Evolutionary conservation across 2,888 invertebrate species (phyloP).

Genomic region (Parnassius orleans): DNA sequence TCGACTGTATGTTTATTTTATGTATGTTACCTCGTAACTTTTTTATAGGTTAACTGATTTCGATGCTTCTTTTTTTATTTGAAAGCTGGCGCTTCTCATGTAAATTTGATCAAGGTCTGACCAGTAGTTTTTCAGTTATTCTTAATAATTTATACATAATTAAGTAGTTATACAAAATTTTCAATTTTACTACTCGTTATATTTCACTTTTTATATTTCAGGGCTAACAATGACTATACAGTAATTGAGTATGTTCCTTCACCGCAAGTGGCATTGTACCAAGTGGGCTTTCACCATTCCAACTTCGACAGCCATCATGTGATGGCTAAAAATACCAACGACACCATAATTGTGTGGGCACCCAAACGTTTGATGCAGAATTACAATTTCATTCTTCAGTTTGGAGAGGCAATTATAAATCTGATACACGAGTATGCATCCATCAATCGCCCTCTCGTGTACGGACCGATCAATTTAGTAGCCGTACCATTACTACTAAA

Average conservation of each 20-base stretch:
- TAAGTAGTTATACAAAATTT: too few relatives aligned
- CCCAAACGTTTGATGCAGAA: constrained; percentile 45
- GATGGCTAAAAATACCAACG: constrained; percentile 46
- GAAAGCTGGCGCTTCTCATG: too few relatives aligned
- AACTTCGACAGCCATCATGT: constrained; percentile 44
- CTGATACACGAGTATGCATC: constrained; percentile 56
- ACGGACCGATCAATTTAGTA: constrained; percentile 65
- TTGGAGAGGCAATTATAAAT: constrained; percentile 56
- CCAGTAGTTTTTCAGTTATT: too few relatives aligned
- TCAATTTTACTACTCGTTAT: too few relatives aligned
- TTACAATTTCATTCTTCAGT: constrained; percentile 55
- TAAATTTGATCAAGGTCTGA: too few relatives aligned
- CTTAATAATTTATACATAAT: too few relatives aligned
- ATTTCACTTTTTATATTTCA: constrained; percentile 2
- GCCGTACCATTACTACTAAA: constrained; percentile 55
- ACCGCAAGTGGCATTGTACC: constrained; percentile 62
- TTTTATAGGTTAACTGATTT: too few relatives aligned
- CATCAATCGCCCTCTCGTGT: constrained; percentile 49
- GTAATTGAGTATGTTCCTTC: constrained; percentile 61
- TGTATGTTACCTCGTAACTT: too few relatives aligned
- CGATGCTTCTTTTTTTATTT: too few relatives aligned
- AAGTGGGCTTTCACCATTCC: constrained; percentile 68
- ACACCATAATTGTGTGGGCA: constrained; percentile 63
- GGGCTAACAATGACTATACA: constrained; percentile 41
- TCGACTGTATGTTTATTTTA: too few relatives aligned